These are phyloP conservation scores for Xiphias gladius DNA, from an alignment of 2,113 vertebrate genomes.

Conservation along the genomic window DNA sequence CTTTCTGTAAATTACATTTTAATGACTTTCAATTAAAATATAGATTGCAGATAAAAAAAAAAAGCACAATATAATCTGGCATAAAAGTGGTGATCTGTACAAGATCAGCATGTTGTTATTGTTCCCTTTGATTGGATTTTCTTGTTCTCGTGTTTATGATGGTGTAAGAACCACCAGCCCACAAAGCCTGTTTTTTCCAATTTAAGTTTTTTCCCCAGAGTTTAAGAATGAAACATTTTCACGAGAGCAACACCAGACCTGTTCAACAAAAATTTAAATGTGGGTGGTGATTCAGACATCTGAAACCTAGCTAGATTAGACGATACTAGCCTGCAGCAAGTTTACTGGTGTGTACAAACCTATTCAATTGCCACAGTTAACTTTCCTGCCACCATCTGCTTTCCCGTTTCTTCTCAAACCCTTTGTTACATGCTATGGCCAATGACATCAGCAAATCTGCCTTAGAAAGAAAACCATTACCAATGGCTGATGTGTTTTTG, in stretches of 20 bases:
- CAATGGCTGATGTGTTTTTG: not conserved
- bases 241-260: not conserved
- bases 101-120: not conserved
- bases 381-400: not conserved
- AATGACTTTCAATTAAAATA: slow-evolving; percentile 3
- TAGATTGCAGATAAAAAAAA: not conserved
- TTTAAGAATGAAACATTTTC: not conserved
- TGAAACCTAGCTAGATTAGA: not conserved
- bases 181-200: not conserved
- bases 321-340: not conserved
- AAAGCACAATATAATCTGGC: not conserved
- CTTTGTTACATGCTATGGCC: not conserved
- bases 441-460: not conserved
- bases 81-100: slow-evolving; percentile 1
- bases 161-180: not conserved
- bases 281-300: slow-evolving; percentile 9
- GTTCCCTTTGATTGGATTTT: slow-evolving; percentile 23
- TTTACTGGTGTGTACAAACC: not conserved
- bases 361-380: not conserved
- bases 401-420: not conserved
- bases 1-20: not conserved
- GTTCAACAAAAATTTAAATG: not conserved
- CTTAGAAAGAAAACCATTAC: not conserved
- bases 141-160: not conserved
- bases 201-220: not conserved